A percentile compares a stretch with the other conserved stretches of the same genome.
Conservation (phyloP, 2,888 invertebrate species). For the Bellardia bayeri region DNA sequence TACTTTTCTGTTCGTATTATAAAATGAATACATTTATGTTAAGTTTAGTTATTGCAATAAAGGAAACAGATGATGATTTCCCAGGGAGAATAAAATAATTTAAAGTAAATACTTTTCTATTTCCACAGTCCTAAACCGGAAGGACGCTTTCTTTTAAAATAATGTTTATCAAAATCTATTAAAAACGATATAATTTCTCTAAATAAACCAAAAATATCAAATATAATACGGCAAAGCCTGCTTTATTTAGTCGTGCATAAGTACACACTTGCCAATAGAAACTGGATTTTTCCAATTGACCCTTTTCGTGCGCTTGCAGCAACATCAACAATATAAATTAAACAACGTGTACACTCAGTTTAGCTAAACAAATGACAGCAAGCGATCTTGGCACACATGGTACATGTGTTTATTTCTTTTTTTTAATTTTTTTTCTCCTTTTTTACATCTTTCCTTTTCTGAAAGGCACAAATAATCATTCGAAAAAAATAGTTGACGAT, state of each 20-base stretch:
- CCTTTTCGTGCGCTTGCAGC: conserved; percentile 32
- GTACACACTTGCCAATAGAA: conserved; percentile 14
- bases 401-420: conserved; percentile 74
- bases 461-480: conserved; percentile 55
- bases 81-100: too few species aligned
- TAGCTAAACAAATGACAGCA: conserved; percentile 74
- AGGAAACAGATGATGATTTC: too few species aligned
- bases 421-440: conserved; percentile 26
- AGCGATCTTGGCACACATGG: conserved; percentile 82
- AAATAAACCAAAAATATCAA: not conserved
- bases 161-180: not conserved
- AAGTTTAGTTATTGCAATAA: too few species aligned
- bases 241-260: not conserved
- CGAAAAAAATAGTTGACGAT: conserved; percentile 63
- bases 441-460: conserved; percentile 19
- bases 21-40: too few species aligned
- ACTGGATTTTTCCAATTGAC: conserved; percentile 68
- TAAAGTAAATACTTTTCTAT: too few species aligned
- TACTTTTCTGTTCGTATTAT: too few species aligned
- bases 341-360: conserved; percentile 65
- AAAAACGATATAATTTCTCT: conserved; percentile 7
- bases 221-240: not conserved
- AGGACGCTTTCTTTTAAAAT: not conserved
- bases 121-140: not conserved
- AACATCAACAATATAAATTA: conserved; percentile 52